Evolutionary conservation across 1,140 invertebrate genomes (phyloP).

Genomic region (Rhizoglyphus robini): DNA sequence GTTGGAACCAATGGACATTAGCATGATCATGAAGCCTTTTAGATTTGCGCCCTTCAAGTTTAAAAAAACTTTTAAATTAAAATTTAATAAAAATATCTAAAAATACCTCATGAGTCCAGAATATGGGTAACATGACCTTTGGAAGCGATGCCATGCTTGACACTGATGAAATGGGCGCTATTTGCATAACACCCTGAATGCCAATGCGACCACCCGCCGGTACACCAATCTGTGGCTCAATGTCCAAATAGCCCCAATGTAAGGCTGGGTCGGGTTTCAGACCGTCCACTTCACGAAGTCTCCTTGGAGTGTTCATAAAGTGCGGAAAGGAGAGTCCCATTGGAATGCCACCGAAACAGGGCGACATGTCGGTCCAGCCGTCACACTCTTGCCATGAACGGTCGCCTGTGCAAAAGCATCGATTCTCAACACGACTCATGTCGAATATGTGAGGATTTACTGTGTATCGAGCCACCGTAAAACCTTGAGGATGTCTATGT

Average conservation of each 20-base stretch:
- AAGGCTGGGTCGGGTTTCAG: constrained; percentile 54
- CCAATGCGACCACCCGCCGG: constrained; percentile 21
- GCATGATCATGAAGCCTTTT: background rate
- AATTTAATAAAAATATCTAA: background rate
- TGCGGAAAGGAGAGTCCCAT: constrained; percentile 77
- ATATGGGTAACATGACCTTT: constrained; percentile 26
- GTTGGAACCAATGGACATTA: background rate
- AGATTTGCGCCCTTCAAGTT: background rate
- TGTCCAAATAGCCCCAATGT: constrained; percentile 64
- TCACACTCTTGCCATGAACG: background rate
- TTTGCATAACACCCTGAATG: constrained; percentile 25
- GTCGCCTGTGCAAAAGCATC: background rate
- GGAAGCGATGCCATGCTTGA: constrained; percentile 16
- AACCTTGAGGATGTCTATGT: background rate
- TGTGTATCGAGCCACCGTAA: background rate
- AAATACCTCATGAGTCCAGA: constrained; percentile 22
- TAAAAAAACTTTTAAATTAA: background rate
- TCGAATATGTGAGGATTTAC: background rate
- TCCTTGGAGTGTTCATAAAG: constrained; percentile 67
- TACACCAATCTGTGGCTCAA: constrained; percentile 53
- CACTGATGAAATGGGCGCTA: constrained; percentile 5
- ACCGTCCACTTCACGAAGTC: constrained; percentile 53
- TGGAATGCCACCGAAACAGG: constrained; percentile 49
- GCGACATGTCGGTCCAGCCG: constrained; percentile 12
- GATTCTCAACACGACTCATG: background rate